Base-by-base conservation (phyloP, 2,797 vertebrate genomes). In the Etheostoma perlongum region DNA sequence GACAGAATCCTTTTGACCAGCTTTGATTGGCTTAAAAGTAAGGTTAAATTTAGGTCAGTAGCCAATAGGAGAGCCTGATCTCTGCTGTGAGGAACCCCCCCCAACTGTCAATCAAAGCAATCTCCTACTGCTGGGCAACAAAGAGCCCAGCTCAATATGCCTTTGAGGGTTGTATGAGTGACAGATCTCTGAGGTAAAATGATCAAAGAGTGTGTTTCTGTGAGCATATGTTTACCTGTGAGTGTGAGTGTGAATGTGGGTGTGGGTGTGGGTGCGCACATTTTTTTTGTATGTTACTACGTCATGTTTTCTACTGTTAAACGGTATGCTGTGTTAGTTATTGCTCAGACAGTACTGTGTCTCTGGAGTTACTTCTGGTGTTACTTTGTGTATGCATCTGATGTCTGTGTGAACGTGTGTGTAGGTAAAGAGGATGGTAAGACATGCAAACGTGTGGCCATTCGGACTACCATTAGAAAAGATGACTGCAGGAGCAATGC, bases 341-440 rank as follows among this genome's bases (percentile, higher is more conserved):
- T 27, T 66, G 21, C 49, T 72, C 13, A 51, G 19, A 27, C 25
- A 42, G 42, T n/a, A 10, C 55, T 65, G 5, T 51, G 36, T 82
- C 67, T 67, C 59, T 42, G 6, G 14, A 55, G 74, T 58, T 57
- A 19, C 25, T 67, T 67, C 59, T 42, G 6, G 14, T 52, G 74
- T 58, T 57, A 19, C 25, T 67, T 0, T 76, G 73, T 70, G 23
- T 81, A 64, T 65, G 25, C 64, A 46, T 83, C 16, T 69, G 46
- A 78, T 47, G 6, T 71, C 27, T 81, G 49, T 86, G 71, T 87
- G 60, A 78, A 86, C 60, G 10, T 58, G 57, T 85, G 67, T 83
- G 52, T 82, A 99, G 98, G 98, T 92, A 97, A 97, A 95, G 96
- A 96, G 84, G 98, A 99, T 77, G 97, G 97, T 88, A 98, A 96